These are phyloP conservation scores for Vanessa atalanta DNA, from an alignment of 1,140 invertebrate genomes.

Conservation along the genomic window DNA sequence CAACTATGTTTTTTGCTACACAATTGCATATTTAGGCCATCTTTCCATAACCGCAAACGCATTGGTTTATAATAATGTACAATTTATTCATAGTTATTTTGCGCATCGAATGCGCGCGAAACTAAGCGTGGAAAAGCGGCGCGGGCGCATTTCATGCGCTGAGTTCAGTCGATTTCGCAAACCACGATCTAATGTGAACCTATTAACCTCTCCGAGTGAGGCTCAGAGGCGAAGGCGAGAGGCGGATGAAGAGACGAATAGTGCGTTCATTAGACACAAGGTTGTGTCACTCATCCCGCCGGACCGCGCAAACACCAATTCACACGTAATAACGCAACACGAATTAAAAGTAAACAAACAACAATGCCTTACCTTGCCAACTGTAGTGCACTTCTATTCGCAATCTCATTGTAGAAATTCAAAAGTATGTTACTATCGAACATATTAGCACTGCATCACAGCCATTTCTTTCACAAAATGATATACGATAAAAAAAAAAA, in stretches of 20 bases:
- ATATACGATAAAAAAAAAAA: conserved; percentile 39
- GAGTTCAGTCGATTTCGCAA: conserved; percentile 75
- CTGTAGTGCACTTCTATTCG: conserved; percentile 78
- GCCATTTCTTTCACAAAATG: conserved; percentile 74
- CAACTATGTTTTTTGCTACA: not conserved
- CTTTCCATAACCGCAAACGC: conserved; percentile 20
- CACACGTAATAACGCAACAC: conserved; percentile 50
- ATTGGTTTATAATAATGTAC: conserved; percentile 26
- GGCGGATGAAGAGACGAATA: conserved; percentile 73
- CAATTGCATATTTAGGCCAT: conserved; percentile 20
- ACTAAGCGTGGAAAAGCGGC: conserved; percentile 68
- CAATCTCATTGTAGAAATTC: conserved; percentile 80
- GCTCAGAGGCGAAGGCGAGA: conserved; percentile 76
- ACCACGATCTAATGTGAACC: conserved; percentile 80
- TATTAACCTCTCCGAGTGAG: conserved; percentile 79
- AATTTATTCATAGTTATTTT: conserved; percentile 42
- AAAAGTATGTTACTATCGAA: conserved; percentile 77
- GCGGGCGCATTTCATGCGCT: conserved; percentile 63
- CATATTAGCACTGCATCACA: conserved; percentile 80
- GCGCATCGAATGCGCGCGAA: conserved; percentile 68
- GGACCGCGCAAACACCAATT: conserved; percentile 48
- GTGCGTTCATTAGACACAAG: conserved; percentile 77
- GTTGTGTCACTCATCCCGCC: conserved; percentile 61
- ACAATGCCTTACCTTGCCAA: conserved; percentile 76
- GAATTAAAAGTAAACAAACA: conserved; percentile 75